Conservation (phyloP, 1,140 invertebrate species). For the Leptoteleia sp. region DNA sequence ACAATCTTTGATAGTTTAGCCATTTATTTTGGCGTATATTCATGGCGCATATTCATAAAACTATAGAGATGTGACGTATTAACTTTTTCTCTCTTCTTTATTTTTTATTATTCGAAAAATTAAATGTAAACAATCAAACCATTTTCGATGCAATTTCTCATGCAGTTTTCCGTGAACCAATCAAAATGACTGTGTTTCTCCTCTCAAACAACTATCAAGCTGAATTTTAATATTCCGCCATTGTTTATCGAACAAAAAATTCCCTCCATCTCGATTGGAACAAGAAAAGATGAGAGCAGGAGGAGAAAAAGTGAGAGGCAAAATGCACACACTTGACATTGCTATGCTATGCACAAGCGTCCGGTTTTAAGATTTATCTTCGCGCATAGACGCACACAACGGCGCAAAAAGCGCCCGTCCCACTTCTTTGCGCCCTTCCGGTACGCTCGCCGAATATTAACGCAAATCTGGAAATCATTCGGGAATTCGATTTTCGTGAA, state of each 20-base stretch:
- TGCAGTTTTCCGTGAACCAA: too few species aligned
- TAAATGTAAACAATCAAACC: too few species aligned
- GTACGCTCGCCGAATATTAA: slow-evolving; percentile 56
- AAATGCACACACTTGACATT: slow-evolving; percentile 47
- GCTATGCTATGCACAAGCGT: slow-evolving; percentile 56
- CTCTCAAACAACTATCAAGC: slow-evolving; percentile 17
- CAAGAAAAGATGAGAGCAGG: background rate
- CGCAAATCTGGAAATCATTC: slow-evolving; percentile 54
- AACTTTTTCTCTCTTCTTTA: too few species aligned
- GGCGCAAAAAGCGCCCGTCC: slow-evolving; percentile 26
- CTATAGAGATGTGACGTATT: too few species aligned
- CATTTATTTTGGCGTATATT: too few species aligned
- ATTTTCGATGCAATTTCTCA: too few species aligned
- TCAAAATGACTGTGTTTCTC: too few species aligned
- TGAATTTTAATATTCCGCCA: slow-evolving; percentile 24
- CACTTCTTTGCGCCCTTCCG: slow-evolving; percentile 20
- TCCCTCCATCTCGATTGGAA: background rate
- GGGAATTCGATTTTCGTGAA: slow-evolving; percentile 56
- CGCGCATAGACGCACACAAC: slow-evolving; percentile 22
- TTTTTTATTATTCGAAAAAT: too few species aligned
- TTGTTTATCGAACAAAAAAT: slow-evolving; percentile 22
- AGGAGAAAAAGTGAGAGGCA: slow-evolving; percentile 20
- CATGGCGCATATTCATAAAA: too few species aligned
- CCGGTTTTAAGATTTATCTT: slow-evolving; percentile 51
- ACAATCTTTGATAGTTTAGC: too few species aligned